Conservation (phyloP, 2,113 vertebrate species). For the Sigmodon hispidus region DNA sequence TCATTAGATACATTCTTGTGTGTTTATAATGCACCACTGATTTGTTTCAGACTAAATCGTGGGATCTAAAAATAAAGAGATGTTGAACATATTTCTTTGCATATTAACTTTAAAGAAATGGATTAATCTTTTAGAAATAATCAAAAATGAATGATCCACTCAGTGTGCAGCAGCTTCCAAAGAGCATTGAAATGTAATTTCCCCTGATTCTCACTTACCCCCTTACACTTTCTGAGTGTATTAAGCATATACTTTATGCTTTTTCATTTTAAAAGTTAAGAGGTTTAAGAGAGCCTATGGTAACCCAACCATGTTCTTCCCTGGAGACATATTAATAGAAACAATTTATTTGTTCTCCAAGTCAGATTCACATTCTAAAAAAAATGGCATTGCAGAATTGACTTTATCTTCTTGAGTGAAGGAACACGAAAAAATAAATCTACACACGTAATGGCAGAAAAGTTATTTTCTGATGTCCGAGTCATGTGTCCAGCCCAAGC, state of each 20-base stretch:
- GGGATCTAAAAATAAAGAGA: constrained; percentile 77
- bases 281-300: constrained; percentile 35
- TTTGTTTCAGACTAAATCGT: constrained; percentile 74
- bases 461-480: constrained; percentile 1
- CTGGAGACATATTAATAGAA: constrained; percentile 32
- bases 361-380: constrained; percentile 55
- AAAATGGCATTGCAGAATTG: constrained; percentile 54
- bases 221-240: constrained; percentile 45
- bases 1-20: constrained; percentile 76
- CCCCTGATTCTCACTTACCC: constrained; percentile 35
- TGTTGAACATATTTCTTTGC: constrained; percentile 76
- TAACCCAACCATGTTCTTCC: constrained; percentile 49
- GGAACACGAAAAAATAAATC: constrained; percentile 9
- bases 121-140: constrained; percentile 79
- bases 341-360: constrained; percentile 45
- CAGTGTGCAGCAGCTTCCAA: constrained; percentile 52
- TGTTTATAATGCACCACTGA: constrained; percentile 80
- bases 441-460: background rate
- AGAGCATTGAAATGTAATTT: background rate
- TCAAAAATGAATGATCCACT: constrained; percentile 74
- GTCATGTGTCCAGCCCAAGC: background rate
- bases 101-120: constrained; percentile 79
- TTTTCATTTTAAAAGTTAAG: constrained; percentile 72
- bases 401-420: constrained; percentile 14
- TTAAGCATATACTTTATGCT: constrained; percentile 60